Evolutionary conservation across 2,797 vertebrate genomes (phyloP).

Genomic region (Psittacula echo): DNA sequence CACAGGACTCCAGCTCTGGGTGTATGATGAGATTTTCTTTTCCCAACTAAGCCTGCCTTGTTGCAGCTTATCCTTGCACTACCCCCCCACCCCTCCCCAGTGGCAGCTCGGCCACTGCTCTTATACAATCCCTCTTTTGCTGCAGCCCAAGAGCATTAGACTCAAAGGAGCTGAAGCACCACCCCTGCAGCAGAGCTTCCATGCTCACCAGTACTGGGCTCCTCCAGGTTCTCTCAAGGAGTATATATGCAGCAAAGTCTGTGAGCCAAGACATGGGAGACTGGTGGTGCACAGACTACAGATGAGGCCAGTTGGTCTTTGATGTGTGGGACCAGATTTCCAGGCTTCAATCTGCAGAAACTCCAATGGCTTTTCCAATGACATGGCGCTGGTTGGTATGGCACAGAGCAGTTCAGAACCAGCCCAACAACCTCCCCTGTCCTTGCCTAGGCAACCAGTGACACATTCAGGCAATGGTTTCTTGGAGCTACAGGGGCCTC

Average conservation of each 20-base stretch:
- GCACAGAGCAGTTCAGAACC: background rate
- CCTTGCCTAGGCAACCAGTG: background rate
- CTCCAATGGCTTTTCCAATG: background rate
- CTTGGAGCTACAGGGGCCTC: background rate
- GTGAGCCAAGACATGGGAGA: background rate
- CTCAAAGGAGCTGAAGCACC: background rate
- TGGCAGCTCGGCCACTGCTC: background rate
- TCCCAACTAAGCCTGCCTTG: fast-evolving
- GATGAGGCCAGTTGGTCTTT: background rate
- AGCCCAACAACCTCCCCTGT: background rate
- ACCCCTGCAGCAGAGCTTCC: background rate
- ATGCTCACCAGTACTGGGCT: background rate
- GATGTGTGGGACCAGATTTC: background rate
- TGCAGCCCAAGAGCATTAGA: background rate
- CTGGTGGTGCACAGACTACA: background rate
- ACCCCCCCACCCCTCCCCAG: background rate
- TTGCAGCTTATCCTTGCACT: background rate
- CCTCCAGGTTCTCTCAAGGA: background rate
- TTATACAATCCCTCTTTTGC: background rate
- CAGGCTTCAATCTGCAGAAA: background rate
- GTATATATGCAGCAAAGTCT: background rate
- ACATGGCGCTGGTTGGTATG: background rate
- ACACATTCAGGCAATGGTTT: background rate
- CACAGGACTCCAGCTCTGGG: background rate
- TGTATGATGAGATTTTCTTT: background rate